These are phyloP conservation scores for Harlomillsia oculata DNA, from an alignment of 1,140 invertebrate species.

Conservation along the genomic window DNA sequence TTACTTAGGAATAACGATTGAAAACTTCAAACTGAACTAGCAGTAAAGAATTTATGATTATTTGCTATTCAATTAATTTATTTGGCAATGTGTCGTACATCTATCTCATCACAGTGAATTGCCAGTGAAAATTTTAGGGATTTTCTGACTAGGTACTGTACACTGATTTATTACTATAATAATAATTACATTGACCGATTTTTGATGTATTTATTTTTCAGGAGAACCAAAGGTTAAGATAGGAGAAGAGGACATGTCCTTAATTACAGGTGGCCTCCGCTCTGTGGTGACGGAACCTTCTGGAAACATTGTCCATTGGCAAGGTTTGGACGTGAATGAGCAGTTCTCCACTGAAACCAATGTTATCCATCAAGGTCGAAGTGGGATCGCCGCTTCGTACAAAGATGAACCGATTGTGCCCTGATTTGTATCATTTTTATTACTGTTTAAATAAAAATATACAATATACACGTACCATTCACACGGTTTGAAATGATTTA, in stretches of 20 bases:
- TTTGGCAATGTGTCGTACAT: no score
- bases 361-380: slow-evolving; percentile 26
- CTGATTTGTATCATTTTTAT: slow-evolving; percentile 2
- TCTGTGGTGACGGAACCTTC: neutral
- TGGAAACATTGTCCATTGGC: slow-evolving; percentile 17
- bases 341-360: slow-evolving; percentile 3
- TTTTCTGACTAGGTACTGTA: no score
- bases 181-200: no score
- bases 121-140: no score
- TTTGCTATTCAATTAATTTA: no score
- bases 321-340: slow-evolving; percentile 22
- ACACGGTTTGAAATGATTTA: no score
- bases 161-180: no score
- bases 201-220: no score
- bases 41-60: slow-evolving; percentile 6
- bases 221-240: slow-evolving; percentile 12
- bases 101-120: no score
- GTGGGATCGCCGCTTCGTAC: slow-evolving; percentile 29
- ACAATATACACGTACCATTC: no score
- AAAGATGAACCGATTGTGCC: slow-evolving; percentile 25
- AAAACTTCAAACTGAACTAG: no score
- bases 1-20: neutral
- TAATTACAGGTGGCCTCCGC: slow-evolving; percentile 26
- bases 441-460: no score
- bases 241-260: slow-evolving; percentile 20